phyloP scores from a whole-genome alignment of 2,888 invertebrate species.

The Anticlea derivata region DNA sequence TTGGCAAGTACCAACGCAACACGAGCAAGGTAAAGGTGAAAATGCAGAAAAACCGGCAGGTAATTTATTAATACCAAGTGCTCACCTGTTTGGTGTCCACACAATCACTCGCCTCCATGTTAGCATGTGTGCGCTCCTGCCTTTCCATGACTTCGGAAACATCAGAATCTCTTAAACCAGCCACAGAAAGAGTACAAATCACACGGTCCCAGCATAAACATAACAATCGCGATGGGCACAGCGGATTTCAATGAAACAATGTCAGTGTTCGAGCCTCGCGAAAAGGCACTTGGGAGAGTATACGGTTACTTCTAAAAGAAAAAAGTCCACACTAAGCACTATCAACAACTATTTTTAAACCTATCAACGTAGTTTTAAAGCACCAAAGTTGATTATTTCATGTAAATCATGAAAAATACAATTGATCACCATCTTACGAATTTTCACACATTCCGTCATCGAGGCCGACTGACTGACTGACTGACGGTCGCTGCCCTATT shows the following conservation, averaged over 20 bases:
- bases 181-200: conserved; percentile 59
- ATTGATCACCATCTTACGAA: conserved; percentile 79
- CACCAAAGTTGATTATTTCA: conserved; percentile 53
- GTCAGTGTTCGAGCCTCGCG: conserved; percentile 77
- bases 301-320: conserved; percentile 43
- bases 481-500: conserved; percentile 78
- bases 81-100: conserved; percentile 87
- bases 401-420: conserved; percentile 66
- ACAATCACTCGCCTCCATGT: conserved; percentile 85
- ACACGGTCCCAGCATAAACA: conserved; percentile 72
- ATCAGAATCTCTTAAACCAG: conserved; percentile 78
- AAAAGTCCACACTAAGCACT: conserved; percentile 42
- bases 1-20: conserved; percentile 47
- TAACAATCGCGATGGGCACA: conserved; percentile 76
- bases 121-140: conserved; percentile 80
- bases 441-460: conserved; percentile 83
- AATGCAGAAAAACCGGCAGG: conserved; percentile 68
- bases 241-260: conserved; percentile 78
- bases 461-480: conserved; percentile 71
- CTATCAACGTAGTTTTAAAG: conserved; percentile 48
- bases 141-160: conserved; percentile 78
- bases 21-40: conserved; percentile 55
- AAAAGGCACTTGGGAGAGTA: conserved; percentile 58
- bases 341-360: conserved; percentile 51
- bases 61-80: conserved; percentile 56